Evolutionary conservation across 2,797 vertebrate genomes (phyloP).

Genomic region (Capromys pilorides): DNA sequence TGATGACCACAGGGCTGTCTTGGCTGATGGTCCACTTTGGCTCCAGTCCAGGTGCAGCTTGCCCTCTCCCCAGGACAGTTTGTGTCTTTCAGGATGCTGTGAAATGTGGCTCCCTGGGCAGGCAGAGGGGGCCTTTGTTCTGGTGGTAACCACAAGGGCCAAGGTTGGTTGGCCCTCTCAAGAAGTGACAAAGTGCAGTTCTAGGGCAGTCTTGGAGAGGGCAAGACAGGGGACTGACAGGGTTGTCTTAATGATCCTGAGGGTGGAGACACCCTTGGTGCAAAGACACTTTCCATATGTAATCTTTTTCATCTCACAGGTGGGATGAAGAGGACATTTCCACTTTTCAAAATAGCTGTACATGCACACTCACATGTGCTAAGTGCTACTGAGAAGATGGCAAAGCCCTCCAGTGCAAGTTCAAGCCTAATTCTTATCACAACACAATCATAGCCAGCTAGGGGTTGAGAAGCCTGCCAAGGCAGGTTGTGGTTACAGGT

Average conservation of each 20-base stretch:
- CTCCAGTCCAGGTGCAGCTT: background rate
- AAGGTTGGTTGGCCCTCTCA: background rate
- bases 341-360: background rate
- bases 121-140: background rate
- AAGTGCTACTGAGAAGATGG: background rate
- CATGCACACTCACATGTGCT: rapidly evolving
- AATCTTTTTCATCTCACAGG: background rate
- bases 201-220: background rate
- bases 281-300: background rate
- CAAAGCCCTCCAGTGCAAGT: background rate
- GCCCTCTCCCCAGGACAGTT: background rate
- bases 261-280: too few species aligned
- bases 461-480: background rate
- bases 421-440: background rate
- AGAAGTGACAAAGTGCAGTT: background rate
- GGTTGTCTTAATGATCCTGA: background rate
- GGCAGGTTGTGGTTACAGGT: background rate
- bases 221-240: background rate
- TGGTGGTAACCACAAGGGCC: background rate
- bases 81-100: background rate
- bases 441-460: background rate
- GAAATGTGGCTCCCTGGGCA: background rate
- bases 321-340: background rate
- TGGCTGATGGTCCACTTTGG: background rate
- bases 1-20: background rate